These are phyloP conservation scores for Hydropotes inermis DNA, from an alignment of 2,113 vertebrate genomes.

Conservation along the genomic window DNA sequence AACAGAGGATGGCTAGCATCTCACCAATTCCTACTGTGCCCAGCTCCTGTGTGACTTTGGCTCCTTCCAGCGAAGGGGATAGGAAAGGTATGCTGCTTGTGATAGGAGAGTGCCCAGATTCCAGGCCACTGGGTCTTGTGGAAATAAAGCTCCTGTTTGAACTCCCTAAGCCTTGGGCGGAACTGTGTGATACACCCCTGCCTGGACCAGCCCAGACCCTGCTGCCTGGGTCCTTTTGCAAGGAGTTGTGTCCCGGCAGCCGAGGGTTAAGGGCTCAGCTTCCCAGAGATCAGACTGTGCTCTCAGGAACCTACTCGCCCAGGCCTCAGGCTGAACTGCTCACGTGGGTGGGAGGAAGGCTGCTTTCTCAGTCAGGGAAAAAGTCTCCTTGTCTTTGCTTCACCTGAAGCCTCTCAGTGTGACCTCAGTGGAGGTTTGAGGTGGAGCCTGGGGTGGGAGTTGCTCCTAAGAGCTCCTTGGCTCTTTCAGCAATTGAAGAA, in stretches of 20 bases:
- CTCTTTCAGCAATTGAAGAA: background rate
- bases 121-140: background rate
- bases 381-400: conserved; percentile 44
- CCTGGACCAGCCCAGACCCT: background rate
- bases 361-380: conserved; percentile 26
- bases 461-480: background rate
- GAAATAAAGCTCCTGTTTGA: background rate
- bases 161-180: background rate
- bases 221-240: background rate
- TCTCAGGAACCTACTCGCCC: background rate
- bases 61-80: background rate
- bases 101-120: background rate
- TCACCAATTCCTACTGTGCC: background rate
- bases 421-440: conserved; percentile 10
- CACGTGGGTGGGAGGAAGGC: conserved; percentile 7
- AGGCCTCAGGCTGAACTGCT: conserved; percentile 49
- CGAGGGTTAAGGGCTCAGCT: background rate
- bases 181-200: background rate
- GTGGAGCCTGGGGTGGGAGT: conserved; percentile 23
- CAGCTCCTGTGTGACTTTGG: background rate
- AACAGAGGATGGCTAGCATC: background rate
- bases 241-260: background rate
- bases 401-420: conserved; percentile 15
- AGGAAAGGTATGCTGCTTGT: background rate
- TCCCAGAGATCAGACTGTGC: conserved; percentile 51